phyloP scores from a whole-genome alignment of 2,797 vertebrate genomes.

The Emys orbicularis region DNA sequence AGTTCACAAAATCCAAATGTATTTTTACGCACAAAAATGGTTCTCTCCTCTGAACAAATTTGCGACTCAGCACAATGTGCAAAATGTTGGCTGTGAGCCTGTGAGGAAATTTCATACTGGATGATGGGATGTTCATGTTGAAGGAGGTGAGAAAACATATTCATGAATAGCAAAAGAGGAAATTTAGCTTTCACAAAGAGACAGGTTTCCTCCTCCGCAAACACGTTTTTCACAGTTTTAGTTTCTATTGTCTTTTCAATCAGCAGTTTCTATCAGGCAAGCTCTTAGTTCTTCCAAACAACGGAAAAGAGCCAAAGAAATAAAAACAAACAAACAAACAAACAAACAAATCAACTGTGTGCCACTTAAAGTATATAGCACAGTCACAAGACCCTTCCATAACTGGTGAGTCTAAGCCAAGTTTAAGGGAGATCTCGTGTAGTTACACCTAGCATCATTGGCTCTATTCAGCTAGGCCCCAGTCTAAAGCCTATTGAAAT shows the following conservation, averaged over 20 bases:
- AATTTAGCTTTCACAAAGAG: background rate
- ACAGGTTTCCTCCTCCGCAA: background rate
- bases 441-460: fast-evolving
- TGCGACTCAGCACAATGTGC: background rate
- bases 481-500: background rate
- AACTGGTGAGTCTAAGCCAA: background rate
- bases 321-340: background rate
- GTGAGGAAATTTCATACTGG: background rate
- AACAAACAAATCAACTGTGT: background rate
- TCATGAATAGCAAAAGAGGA: background rate
- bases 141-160: background rate
- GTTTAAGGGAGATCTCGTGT: background rate
- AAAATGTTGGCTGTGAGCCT: background rate
- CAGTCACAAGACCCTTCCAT: background rate
- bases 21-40: background rate
- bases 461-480: background rate
- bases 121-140: background rate
- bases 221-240: background rate
- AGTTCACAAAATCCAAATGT: background rate
- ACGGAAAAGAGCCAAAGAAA: background rate
- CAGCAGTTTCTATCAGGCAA: background rate
- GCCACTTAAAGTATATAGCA: background rate
- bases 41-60: background rate
- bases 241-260: background rate
- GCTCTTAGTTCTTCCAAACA: background rate